These are phyloP conservation scores for Caenorhabditis uteleia DNA, from an alignment of 2,888 invertebrate genomes.

Conservation along the genomic window DNA sequence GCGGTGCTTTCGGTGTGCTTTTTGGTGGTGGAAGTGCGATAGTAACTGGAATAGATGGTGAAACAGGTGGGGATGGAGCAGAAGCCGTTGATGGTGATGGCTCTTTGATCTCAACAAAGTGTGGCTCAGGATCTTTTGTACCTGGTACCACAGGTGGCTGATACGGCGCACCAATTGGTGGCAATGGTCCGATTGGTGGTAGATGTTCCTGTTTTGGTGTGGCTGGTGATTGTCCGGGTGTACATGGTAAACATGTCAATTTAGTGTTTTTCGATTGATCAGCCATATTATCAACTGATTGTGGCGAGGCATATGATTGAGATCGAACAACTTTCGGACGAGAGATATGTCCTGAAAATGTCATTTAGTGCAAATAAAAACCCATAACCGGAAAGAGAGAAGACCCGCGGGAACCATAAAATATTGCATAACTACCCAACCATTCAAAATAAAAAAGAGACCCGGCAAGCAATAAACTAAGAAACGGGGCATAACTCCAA, in stretches of 20 bases:
- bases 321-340: no score
- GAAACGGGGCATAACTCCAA: no score
- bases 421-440: no score
- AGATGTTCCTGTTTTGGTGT: slow-evolving; percentile 27
- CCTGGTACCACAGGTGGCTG: slow-evolving; percentile 26
- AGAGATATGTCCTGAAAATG: no score
- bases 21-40: background rate
- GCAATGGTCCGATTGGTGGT: slow-evolving; percentile 28
- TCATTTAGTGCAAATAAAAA: no score
- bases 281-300: slow-evolving; percentile 29
- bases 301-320: slow-evolving; percentile 6
- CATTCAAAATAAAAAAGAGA: no score
- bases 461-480: no score
- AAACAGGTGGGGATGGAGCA: background rate
- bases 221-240: slow-evolving; percentile 16
- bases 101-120: slow-evolving; percentile 18
- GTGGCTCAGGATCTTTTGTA: slow-evolving; percentile 21
- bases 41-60: background rate
- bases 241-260: slow-evolving; percentile 34
- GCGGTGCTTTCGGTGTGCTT: background rate
- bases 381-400: no score
- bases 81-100: slow-evolving; percentile 17
- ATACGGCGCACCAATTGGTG: slow-evolving; percentile 24
- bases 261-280: slow-evolving; percentile 32
- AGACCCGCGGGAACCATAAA: no score